Base-by-base conservation (phyloP, 1,140 invertebrate genomes). In the Micrasema minimum region DNA sequence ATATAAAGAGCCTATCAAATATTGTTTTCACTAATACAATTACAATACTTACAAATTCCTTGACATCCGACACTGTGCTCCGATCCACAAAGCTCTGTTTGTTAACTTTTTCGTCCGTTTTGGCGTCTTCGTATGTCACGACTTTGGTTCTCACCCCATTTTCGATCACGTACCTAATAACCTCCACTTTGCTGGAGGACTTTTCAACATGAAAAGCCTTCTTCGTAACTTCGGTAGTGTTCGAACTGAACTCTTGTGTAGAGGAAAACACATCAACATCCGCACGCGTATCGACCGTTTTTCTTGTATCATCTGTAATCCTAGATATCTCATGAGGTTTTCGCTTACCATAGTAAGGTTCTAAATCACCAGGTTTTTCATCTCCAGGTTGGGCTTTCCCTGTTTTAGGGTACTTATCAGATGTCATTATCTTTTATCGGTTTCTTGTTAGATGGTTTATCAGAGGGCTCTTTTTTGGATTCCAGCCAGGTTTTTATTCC, bases 21-120 rank as follows among this genome's bases (percentile, higher is more conserved):
- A 12, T 43, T 43, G 2, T 43, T 43, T 43, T n/a, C 12, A 69
- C 2, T 43, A 45, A 45, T 4, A 14, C n/a, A 6, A 45, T 14
- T n/a, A n/a, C 11, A 3, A 12, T 26, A 80, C 82, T 83, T 79
- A 85, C 83, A 83, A 81, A 81, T 75, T 83, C 83, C 81, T 76
- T 84, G 82, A 85, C 80, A 81, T 85, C 83, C 81, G 82, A 78
- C 77, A 72, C 66, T 45, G 77, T 77, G 76, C 80, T 84, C 72
- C 84, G 83, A 74, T 85, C 83, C 74, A 84, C 82, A 78, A 81
- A 84, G 73, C 81, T 82, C 76, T 84, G 79, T 12, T 82, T 85
- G 74, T 79, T 83, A 62, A 85, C 76, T 72, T 84, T 85, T 20
- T 84, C 83, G 66, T 85, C 83, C 75, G 79, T 82, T 77, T 84